Evolutionary conservation across 2,888 invertebrate genomes (phyloP), one percentile per base, ranked within the genome.

Genomic region (Meteorus colon): DNA sequence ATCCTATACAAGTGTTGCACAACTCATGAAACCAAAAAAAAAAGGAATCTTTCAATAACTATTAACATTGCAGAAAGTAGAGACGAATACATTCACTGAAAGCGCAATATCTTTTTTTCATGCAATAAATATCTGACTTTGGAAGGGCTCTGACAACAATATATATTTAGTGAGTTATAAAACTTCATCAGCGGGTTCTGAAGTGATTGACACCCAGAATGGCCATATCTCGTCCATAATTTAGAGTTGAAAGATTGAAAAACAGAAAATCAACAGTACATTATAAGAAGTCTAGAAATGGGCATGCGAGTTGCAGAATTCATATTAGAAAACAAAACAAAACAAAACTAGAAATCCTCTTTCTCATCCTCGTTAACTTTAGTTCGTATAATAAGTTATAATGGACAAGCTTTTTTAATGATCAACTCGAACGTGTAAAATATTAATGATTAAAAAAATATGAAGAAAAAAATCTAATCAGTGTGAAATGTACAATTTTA

Each of bases 371-470:
- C 75, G 80, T 84, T 87, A 87, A 81, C 79, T 74, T 81, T 86
- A 87, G 85, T 84, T 86, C 82, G 79, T 84, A 83, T 83, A 83
- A 81, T 86, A 87, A 87, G 86, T 87, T 87, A 84, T 83, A 84
- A 85, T 85, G 84, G 78, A 84, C 82, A 86, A 84, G 83, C 84
- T 86, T 87, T 86, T 88, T 86, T 85, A 86, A 84, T 81, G 70
- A 81, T 78, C 79, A 87, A 84, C 78, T 85, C 82, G 82, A 82
- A 85, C 84, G 81, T 86, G 84, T 86, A 85, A 85, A 86, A 84
- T 85, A 84, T 82, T 78, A 81, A 84, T 55, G 78, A 77, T 72
- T 79, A 77, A 78, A 70, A 70, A 68, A 66, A 51, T 55, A 70
- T 59, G 41, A 75, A 69, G 48, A 74, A 68, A 73, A 77, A 76